Percentiles rank a stretch among this genome's conserved stretches.
Conservation (phyloP, 2,113 vertebrate species). For the Conger conger region DNA sequence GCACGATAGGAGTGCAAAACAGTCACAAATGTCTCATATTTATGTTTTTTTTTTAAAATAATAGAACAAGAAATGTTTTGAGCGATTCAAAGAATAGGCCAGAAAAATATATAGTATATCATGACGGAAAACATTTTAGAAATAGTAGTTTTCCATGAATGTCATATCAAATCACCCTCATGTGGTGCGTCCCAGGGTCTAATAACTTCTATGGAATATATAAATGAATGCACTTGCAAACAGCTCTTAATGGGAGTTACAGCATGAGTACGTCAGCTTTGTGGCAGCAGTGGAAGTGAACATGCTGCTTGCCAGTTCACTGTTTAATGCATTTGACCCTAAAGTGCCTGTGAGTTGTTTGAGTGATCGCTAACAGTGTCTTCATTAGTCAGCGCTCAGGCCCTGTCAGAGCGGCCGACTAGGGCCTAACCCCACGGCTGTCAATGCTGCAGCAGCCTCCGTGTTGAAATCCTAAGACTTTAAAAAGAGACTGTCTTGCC, state of each 20-base stretch:
- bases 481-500: constrained; percentile 1
- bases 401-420: constrained; percentile 18
- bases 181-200: no score
- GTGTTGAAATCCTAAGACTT: not conserved
- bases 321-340: constrained; percentile 22
- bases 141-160: not conserved
- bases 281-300: constrained; percentile 9
- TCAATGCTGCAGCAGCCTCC: not conserved
- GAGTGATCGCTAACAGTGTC: constrained; percentile 6
- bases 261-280: not conserved
- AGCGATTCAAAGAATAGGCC: no score
- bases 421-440: constrained; percentile 1
- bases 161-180: not conserved
- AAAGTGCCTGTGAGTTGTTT: constrained; percentile 1
- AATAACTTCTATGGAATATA: no score
- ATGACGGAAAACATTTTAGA: not conserved
- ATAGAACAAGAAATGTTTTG: not conserved
- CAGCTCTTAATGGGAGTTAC: not conserved
- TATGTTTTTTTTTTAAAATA: no score
- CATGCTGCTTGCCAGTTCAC: not conserved
- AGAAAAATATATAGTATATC: not conserved
- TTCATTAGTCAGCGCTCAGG: constrained; percentile 23
- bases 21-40: not conserved
- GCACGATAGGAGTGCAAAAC: not conserved
- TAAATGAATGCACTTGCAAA: not conserved